These are phyloP conservation scores for Celastrina argiolus DNA, from an alignment of 2,888 invertebrate genomes.

Conservation along the genomic window DNA sequence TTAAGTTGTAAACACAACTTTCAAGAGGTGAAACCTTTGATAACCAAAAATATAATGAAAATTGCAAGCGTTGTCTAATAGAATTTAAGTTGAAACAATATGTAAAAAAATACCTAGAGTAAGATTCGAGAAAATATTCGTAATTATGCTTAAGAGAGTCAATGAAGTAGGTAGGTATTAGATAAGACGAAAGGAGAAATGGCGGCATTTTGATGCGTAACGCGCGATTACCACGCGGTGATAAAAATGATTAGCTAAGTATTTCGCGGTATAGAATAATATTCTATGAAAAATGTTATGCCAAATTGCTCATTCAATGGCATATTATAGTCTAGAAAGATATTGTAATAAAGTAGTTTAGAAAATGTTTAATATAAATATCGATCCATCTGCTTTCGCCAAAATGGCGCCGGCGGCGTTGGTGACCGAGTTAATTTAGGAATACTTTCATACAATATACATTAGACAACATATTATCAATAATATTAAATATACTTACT, in stretches of 20 bases:
- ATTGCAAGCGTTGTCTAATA: too few species aligned
- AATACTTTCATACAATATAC: not conserved
- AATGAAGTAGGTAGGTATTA: not conserved
- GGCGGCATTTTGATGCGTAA: constrained; percentile 26
- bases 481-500: not conserved
- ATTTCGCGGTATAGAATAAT: not conserved
- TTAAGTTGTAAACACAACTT: too few species aligned
- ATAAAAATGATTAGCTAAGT: not conserved
- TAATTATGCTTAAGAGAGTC: not conserved
- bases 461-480: not conserved
- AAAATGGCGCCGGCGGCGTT: constrained; percentile 1
- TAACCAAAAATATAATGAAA: too few species aligned
- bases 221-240: constrained; percentile 25
- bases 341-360: not conserved
- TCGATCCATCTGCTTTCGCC: not conserved
- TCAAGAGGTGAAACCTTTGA: too few species aligned
- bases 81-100: too few species aligned
- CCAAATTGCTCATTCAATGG: too few species aligned
- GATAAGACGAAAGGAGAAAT: constrained; percentile 25
- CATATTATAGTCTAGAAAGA: not conserved
- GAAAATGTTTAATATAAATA: not conserved
- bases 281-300: not conserved
- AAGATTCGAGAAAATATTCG: too few species aligned
- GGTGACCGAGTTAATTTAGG: not conserved
- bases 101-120: too few species aligned